These are phyloP conservation scores for Polydrusus tereticollis DNA, from an alignment of 2,888 invertebrate species.

Conservation along the genomic window DNA sequence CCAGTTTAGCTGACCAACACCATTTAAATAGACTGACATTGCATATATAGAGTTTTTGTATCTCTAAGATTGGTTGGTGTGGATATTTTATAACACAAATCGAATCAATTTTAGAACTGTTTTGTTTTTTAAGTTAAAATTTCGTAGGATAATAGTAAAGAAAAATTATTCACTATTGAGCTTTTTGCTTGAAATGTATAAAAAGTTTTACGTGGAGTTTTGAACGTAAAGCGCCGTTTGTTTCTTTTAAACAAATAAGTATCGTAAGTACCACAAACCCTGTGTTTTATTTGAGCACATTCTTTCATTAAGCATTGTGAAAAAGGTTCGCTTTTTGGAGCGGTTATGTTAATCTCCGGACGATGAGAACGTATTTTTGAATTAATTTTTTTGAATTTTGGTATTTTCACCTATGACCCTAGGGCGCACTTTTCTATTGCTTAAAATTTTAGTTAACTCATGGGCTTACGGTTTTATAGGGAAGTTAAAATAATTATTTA, in stretches of 20 bases:
- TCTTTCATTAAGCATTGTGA: conserved; percentile 24
- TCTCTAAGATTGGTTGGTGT: too few relatives aligned
- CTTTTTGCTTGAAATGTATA: conserved; percentile 46
- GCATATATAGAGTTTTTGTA: too few relatives aligned
- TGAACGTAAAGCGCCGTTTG: conserved; percentile 16
- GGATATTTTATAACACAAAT: conserved; percentile 6
- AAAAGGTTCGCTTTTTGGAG: conserved; percentile 9
- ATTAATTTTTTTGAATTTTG: too few relatives aligned
- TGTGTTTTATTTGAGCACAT: conserved; percentile 24
- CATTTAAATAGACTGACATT: too few relatives aligned
- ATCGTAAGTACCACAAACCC: conserved; percentile 23
- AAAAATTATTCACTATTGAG: conserved; percentile 43
- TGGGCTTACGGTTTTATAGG: too few relatives aligned
- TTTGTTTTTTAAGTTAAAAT: conserved; percentile 19
- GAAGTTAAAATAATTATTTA: too few relatives aligned
- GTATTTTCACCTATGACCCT: not conserved
- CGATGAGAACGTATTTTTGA: too few relatives aligned
- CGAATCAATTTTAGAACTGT: conserved; percentile 8
- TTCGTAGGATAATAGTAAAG: conserved; percentile 39
- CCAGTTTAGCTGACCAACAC: too few relatives aligned
- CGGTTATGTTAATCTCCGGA: not conserved
- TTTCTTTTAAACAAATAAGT: conserved; percentile 32
- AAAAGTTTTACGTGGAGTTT: conserved; percentile 25
- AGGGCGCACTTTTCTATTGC: too few relatives aligned
- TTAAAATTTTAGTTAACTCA: too few relatives aligned